Base-by-base conservation (phyloP, 1,140 invertebrate genomes). In the Diplogasteroides magnus region DNA sequence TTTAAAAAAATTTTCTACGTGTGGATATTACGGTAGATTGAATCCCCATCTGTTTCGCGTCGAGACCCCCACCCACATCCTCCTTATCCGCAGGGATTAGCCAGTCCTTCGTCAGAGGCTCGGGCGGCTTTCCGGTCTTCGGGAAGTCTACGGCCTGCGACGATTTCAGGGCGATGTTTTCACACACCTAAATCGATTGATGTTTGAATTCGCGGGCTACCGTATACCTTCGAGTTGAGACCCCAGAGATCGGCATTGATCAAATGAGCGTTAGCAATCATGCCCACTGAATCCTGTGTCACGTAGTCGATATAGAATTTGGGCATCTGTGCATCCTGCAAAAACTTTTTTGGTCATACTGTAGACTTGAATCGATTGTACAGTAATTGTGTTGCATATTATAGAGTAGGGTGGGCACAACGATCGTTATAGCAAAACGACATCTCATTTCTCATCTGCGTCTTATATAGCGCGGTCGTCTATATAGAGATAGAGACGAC, bases 241-340 rank as follows among this genome's bases (percentile, higher is more conserved):
- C 37, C 2, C 31, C 62, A 66, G n/a, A 27, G 29, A 67, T 77
- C 77, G 19, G 77, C 65, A 61, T 64, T 70, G 25, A 71, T 74
- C n/a, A 78, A 65, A 68, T 76, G 72, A 1, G 77, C 76, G 62
- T 68, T 72, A 0, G 77, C 74, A 59, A 78, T 65, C 1, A 65
- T 28, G 1, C 77, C 77, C 55, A 78, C 74, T 2, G 72, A 68
- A 59, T 77, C 76, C 64, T 76, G 77, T 27, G 67, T 55, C 23
- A 77, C 72, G 48, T 77, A 77, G 11, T 48, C 68, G 31, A 61
- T 67, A 6, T 77, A 61, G 64, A 77, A 76, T 23, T 75, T 37
- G 63, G 61, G 75, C 72, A 57, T 78, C 67, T 48, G 31, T 13
- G 31, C 58, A 68, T 67, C 65, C 61, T 27, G 59, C 27, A 27